phyloP scores from a whole-genome alignment of 2,888 invertebrate species.

The Drosophila neonasuta region DNA sequence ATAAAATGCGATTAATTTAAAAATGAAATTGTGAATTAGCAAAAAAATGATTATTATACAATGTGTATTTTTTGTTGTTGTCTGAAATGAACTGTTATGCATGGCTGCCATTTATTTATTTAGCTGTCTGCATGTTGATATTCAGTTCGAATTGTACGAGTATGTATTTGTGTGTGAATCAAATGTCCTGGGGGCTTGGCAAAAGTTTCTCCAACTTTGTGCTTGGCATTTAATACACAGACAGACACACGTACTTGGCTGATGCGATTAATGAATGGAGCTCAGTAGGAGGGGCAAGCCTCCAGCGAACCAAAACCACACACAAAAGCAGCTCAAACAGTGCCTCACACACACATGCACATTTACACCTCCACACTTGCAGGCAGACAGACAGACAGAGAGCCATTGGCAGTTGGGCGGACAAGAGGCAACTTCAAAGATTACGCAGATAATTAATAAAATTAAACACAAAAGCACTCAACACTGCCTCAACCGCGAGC shows the following conservation, averaged over 20 bases:
- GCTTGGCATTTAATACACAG: conserved; percentile 3
- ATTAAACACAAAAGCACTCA: conserved; percentile 76
- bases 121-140: conserved; percentile 3
- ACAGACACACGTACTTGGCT: conserved; percentile 34
- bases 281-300: conserved; percentile 1
- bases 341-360: neutral
- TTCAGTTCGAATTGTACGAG: conserved; percentile 15
- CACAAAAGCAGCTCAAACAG: conserved; percentile 10
- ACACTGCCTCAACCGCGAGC: conserved; percentile 17
- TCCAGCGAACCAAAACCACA: conserved; percentile 1
- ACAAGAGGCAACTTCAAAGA: conserved; percentile 62
- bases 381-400: conserved; percentile 1
- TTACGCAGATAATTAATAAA: conserved; percentile 76
- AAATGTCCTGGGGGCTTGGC: conserved; percentile 16
- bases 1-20: conserved; percentile 1
- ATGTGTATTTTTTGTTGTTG: neutral
- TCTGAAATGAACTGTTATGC: neutral
- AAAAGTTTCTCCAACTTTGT: conserved; percentile 48
- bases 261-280: conserved; percentile 52
- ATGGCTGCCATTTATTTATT: neutral
- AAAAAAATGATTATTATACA: neutral
- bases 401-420: conserved; percentile 19
- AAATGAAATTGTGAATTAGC: neutral
- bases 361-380: neutral
- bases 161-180: conserved; percentile 16